Base-by-base conservation (phyloP, 2,113 vertebrate species). In the Sphyrna mokarran region DNA sequence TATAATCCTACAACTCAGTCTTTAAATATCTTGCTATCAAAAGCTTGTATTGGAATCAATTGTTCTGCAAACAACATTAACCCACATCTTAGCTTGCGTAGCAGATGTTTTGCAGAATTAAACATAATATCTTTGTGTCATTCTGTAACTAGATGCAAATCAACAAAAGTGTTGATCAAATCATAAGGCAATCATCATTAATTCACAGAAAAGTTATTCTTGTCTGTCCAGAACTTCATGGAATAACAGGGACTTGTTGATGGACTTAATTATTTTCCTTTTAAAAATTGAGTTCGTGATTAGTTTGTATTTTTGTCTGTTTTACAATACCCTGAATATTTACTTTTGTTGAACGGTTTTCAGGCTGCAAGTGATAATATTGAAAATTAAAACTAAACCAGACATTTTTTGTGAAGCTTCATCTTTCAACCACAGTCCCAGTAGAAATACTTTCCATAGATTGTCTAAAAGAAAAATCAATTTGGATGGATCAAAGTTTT, bases 301-400 rank as follows among this genome's bases (percentile, higher is more conserved):
- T 94, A 40, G n/a, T 23, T 7, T 94, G 37, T 16, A 94, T 11
- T 94, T 70, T 43, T 43, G 40, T 29, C 43, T 43, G 7, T 94
- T 22, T 94, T 70, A 70, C 26, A 14, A 94, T 72, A 5, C 11
- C 43, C 37, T 94, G 69, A 72, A 94, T 70, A 72, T 11, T 94
- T 94, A 94, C 48, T 48, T 94, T 72, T 18, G 48, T 72, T 70
- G 23, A 70, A 14, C 2, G 1, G 3, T 94, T 33, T 20, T 68
- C 9, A 70, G 37, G n/a, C 33, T 94, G 37, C 1, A 54, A 70
- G 93, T 69, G 37, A 48, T 72, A 94, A 48, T 40, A 70, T 43
- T 70, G 93, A 70, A 70, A 94, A 94, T 70, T n/a, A 69, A 70
- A 94, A 11, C 22, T 94, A 48, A 94, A 94, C 68, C 70, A 94